Conservation (phyloP, 2,113 vertebrate genomes). For the Apteryx mantelli region DNA sequence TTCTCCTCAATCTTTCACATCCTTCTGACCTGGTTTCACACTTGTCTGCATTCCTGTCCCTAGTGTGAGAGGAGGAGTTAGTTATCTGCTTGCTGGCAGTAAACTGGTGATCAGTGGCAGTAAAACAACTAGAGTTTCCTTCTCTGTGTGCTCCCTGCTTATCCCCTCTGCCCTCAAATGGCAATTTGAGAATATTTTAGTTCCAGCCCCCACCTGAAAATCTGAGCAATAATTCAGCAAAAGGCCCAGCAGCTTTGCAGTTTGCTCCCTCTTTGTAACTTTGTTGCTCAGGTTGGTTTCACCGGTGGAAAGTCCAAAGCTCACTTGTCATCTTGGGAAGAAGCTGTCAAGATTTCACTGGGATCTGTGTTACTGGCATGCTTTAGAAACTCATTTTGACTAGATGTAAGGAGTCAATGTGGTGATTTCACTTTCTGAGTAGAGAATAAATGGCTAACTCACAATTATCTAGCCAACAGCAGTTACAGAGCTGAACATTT, state of each 20-base stretch:
- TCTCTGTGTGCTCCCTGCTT: not conserved
- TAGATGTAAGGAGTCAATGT: not conserved
- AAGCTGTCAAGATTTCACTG: not conserved
- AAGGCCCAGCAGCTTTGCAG: not conserved
- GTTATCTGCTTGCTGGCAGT: not conserved
- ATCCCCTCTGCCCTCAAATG: not conserved
- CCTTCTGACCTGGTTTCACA: not conserved
- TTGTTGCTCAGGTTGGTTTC: not conserved
- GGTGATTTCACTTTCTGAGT: not conserved
- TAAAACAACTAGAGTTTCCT: not conserved
- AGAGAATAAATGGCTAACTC: not conserved
- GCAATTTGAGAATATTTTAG: not conserved
- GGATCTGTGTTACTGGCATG: not conserved
- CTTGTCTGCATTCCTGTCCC: not conserved
- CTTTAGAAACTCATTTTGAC: not conserved
- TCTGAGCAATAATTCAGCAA: not conserved
- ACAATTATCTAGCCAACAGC: not conserved
- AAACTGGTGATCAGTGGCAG: not conserved
- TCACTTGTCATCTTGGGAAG: not conserved
- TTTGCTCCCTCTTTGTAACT: not conserved
- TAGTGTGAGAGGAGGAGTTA: not conserved
- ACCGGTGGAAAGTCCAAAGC: not conserved
- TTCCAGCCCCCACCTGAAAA: not conserved
- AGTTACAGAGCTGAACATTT: not conserved
- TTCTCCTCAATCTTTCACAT: not conserved